Percentiles rank a stretch among this genome's conserved stretches.
phyloP scores from a whole-genome alignment of 2,888 invertebrate species.

The Rhagonycha lutea region DNA sequence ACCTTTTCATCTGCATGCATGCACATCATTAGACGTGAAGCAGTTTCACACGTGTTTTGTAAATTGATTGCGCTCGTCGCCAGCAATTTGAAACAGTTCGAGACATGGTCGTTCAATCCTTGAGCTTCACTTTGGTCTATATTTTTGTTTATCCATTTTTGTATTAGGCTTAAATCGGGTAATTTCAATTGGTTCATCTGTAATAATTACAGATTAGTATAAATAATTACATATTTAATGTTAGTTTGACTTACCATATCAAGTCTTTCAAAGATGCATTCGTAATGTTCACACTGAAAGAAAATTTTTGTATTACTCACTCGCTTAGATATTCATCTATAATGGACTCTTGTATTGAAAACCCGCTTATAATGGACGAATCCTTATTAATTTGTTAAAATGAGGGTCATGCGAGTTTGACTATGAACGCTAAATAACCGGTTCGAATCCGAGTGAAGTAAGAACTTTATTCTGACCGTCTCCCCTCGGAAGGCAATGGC shows the following conservation, averaged over 20 bases:
- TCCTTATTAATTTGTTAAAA: too few relatives aligned
- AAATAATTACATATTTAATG: background rate
- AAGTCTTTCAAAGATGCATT: conserved; percentile 38
- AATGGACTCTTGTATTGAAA: background rate
- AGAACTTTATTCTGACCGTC: too few relatives aligned
- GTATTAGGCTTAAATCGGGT: conserved; percentile 12
- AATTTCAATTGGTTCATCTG: background rate
- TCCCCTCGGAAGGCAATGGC: too few relatives aligned
- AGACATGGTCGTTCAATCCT: background rate
- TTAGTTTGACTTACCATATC: conserved; percentile 33
- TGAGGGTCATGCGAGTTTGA: too few relatives aligned
- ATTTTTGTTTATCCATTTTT: conserved; percentile 4
- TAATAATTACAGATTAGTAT: background rate
- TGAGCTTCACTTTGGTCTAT: background rate
- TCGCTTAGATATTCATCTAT: too few relatives aligned
- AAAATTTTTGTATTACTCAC: background rate
- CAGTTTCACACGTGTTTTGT: conserved; percentile 14
- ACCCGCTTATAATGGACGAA: too few relatives aligned
- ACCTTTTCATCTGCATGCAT: conserved; percentile 21
- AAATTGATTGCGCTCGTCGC: conserved; percentile 13
- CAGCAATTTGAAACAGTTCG: conserved; percentile 1
- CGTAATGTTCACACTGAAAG: conserved; percentile 39
- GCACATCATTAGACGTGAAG: conserved; percentile 28
- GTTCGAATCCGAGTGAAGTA: too few relatives aligned
- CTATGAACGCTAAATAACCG: too few relatives aligned